Conservation (phyloP, 2,888 invertebrate species). For the Ashinkailepas kermadecensis region DNA sequence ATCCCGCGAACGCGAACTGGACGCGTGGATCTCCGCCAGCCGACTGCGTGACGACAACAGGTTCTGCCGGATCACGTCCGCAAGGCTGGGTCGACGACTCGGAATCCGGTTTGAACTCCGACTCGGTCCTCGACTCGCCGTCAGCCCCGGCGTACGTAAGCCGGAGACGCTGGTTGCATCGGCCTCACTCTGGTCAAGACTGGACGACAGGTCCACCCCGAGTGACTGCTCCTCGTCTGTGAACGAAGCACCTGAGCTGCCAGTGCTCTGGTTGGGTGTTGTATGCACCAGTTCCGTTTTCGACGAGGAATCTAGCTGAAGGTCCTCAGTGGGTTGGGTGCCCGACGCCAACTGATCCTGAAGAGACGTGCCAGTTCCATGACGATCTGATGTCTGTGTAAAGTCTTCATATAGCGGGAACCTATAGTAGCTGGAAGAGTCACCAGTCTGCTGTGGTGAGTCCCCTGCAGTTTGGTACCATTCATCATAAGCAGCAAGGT, state of each 20-base stretch:
- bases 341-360: no score
- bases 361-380: no score
- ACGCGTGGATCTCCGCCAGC: not conserved
- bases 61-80: not conserved
- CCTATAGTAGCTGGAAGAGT: no score
- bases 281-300: not conserved
- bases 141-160: not conserved
- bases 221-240: not conserved
- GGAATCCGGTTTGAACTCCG: not conserved
- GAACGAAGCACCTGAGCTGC: no score
- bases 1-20: not conserved
- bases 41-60: not conserved
- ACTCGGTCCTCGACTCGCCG: not conserved
- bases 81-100: not conserved
- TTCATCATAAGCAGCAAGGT: no score
- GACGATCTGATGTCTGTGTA: no score
- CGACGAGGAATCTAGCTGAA: not conserved
- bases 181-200: not conserved
- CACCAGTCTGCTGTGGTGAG: no score
- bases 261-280: no score
- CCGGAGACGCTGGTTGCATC: not conserved
- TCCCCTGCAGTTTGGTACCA: no score
- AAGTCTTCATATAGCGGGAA: no score
- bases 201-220: not conserved
- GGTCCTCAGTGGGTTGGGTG: not conserved